Conservation (phyloP, 2,113 vertebrate genomes). For the Damaliscus lunatus region DNA sequence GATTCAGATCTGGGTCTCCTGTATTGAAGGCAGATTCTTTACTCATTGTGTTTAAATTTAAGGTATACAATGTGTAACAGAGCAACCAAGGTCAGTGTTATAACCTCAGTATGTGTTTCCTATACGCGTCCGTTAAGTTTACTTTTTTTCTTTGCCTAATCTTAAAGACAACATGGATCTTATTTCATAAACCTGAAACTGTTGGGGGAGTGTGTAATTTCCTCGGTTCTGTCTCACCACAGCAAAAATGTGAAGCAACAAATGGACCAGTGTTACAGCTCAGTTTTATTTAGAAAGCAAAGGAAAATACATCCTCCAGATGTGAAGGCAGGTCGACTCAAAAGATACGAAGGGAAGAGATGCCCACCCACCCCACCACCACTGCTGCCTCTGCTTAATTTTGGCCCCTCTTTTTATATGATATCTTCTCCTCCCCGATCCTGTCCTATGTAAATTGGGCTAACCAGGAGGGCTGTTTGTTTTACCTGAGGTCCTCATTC, state of each 20-base stretch:
- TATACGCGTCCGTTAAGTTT: not conserved
- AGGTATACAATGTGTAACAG: not conserved
- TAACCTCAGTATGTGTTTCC: not conserved
- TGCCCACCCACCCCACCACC: not conserved
- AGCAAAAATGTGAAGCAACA: not conserved
- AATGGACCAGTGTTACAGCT: not conserved
- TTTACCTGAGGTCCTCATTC: not conserved
- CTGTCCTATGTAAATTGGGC: not conserved
- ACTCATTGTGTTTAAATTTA: not conserved
- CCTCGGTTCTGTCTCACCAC: fast-evolving
- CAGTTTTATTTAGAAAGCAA: not conserved
- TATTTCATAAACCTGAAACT: not conserved
- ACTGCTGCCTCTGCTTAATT: not conserved
- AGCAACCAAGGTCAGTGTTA: not conserved
- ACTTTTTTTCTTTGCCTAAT: not conserved
- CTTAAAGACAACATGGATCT: not conserved
- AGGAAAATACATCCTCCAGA: not conserved
- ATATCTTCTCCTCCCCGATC: not conserved
- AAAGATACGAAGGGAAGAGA: not conserved
- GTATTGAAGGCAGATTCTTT: not conserved
- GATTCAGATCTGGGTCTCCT: not conserved
- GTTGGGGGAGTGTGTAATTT: not conserved
- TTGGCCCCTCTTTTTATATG: not conserved
- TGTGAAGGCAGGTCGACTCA: fast-evolving
- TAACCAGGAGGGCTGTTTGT: not conserved